A percentile compares a stretch with the other conserved stretches of the same genome.
Evolutionary conservation across 2,797 vertebrate species (phyloP).

Genomic region (Acipenser transmontanus): DNA sequence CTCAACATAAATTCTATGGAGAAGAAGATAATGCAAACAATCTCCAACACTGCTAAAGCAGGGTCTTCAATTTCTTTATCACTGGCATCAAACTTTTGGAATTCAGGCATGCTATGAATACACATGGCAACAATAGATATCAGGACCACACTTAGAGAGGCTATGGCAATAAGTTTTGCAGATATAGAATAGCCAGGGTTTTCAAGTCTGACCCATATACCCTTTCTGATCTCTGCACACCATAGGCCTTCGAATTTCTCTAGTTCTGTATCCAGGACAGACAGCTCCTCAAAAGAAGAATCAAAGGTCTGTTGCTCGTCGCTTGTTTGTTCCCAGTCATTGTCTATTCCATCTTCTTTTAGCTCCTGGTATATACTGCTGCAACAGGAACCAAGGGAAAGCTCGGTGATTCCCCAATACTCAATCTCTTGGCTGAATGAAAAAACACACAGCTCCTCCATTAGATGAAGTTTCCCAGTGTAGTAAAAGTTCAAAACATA

Average conservation of each 20-base stretch:
- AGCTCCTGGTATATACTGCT: conserved; percentile 85
- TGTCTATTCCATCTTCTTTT: conserved; percentile 74
- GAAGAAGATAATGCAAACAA: conserved; percentile 84
- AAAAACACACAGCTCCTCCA: conserved; percentile 94
- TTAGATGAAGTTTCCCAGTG: conserved; percentile 88
- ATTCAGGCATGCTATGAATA: conserved; percentile 94
- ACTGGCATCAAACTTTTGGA: conserved; percentile 69
- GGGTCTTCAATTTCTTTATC: conserved; percentile 81
- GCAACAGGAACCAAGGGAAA: conserved; percentile 84
- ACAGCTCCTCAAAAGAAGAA: conserved; percentile 83
- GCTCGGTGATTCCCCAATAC: conserved; percentile 94
- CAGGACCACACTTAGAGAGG: conserved; percentile 83
- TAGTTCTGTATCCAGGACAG: conserved; percentile 82
- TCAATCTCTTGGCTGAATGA: conserved; percentile 97
- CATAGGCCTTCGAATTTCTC: conserved; percentile 81
- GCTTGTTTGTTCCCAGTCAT: conserved; percentile 83
- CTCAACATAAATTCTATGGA: conserved; percentile 79
- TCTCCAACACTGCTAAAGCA: conserved; percentile 74
- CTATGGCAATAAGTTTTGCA: conserved; percentile 85
- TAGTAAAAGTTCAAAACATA: conserved; percentile 94
- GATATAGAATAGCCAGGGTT: conserved; percentile 80
- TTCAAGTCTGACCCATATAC: conserved; percentile 88
- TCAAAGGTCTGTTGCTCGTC: conserved; percentile 73
- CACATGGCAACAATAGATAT: conserved; percentile 94
- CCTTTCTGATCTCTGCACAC: conserved; percentile 74